phyloP scores from a whole-genome alignment of 2,888 invertebrate species.

The Morpho deidamia region DNA sequence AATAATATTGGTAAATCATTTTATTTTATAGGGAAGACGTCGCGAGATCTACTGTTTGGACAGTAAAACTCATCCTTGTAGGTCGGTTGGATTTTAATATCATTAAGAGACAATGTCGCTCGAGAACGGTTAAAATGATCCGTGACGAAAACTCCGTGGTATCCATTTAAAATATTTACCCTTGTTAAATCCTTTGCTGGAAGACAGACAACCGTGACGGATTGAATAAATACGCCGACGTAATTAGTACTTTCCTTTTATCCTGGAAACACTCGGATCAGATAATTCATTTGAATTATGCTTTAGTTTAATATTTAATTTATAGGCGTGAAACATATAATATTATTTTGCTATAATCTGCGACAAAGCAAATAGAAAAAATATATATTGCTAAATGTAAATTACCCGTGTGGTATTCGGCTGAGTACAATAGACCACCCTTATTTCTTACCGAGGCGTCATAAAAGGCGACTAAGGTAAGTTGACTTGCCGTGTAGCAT shows the following conservation, averaged over 20 bases:
- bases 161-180: constrained; percentile 65
- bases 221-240: constrained; percentile 27
- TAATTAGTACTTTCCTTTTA: constrained; percentile 25
- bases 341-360: no score
- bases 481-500: no score
- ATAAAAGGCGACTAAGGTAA: no score
- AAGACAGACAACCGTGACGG: constrained; percentile 37
- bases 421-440: no score
- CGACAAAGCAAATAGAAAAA: no score
- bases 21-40: not conserved
- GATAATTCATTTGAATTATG: no score
- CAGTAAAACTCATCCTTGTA: constrained; percentile 52
- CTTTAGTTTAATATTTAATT: no score
- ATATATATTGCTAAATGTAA: no score
- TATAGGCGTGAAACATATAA: no score
- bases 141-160: constrained; percentile 57
- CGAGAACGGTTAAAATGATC: constrained; percentile 50
- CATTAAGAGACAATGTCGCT: constrained; percentile 57
- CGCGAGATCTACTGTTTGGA: constrained; percentile 10
- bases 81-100: constrained; percentile 46
- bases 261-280: not conserved
- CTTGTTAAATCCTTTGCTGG: constrained; percentile 54
- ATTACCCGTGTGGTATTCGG: no score
- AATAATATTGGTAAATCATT: no score
- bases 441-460: no score